phyloP scores from a whole-genome alignment of 37 sponge, comb jelly and placozoan species.

The Theonella swinhoei region DNA sequence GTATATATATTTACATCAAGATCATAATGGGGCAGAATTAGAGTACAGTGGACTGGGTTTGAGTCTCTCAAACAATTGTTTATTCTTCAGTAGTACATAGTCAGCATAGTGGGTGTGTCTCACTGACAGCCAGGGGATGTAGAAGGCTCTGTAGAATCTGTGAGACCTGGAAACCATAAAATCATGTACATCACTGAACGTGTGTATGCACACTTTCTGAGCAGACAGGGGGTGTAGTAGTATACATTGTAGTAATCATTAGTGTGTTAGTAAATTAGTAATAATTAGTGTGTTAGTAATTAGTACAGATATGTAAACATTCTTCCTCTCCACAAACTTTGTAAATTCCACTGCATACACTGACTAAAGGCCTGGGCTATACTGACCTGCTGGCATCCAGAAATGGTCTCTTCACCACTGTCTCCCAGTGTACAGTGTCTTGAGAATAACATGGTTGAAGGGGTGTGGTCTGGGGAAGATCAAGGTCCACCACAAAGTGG shows the following conservation, averaged over 20 bases:
- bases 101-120: conserved; percentile 22
- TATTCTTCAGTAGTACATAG: conserved; percentile 59
- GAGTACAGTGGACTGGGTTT: no score
- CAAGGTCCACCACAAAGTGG: conserved; percentile 89
- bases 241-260: neutral
- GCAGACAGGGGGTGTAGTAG: no score
- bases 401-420: conserved; percentile 71
- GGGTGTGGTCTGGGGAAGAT: conserved; percentile 37
- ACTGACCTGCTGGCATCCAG: conserved; percentile 74
- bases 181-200: no score
- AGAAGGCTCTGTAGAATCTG: conserved; percentile 77
- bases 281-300: no score
- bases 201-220: no score
- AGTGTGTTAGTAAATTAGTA: no score
- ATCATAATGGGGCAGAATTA: neutral
- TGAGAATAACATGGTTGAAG: conserved; percentile 78
- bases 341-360: neutral
- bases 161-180: conserved; percentile 66
- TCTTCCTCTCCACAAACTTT: neutral
- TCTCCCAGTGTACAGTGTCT: conserved; percentile 68
- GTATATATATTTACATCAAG: no score
- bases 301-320: no score
- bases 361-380: no score
- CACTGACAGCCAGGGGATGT: conserved; percentile 68
- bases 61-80: neutral